These are phyloP conservation scores for Tetramorium simillimum DNA, from an alignment of 1,140 invertebrate genomes.

Conservation along the genomic window DNA sequence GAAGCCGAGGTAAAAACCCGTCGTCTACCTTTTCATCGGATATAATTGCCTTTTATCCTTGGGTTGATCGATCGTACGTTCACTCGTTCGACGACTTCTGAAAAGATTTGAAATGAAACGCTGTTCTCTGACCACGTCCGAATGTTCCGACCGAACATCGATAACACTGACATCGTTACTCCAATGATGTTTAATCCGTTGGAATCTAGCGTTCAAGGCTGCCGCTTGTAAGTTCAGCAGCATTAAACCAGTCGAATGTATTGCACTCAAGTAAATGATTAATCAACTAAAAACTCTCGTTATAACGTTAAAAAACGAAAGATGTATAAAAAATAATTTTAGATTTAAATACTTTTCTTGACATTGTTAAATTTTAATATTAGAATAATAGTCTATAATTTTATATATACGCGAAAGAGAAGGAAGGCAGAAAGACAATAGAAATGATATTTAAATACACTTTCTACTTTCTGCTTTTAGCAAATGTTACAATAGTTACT, in stretches of 20 bases:
- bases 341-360: neutral
- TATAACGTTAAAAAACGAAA: neutral
- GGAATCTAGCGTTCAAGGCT: slow-evolving; percentile 40
- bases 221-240: neutral
- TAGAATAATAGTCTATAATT: neutral
- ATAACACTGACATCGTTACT: slow-evolving; percentile 37
- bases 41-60: slow-evolving; percentile 67
- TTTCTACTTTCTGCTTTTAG: neutral
- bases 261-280: neutral
- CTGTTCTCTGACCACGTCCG: neutral
- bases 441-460: neutral
- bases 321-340: slow-evolving; percentile 6
- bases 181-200: slow-evolving; percentile 49
- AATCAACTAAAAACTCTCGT: too few relatives aligned
- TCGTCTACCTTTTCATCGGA: slow-evolving; percentile 42
- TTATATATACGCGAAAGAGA: neutral
- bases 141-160: slow-evolving; percentile 22
- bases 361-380: slow-evolving; percentile 1
- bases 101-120: slow-evolving; percentile 33
- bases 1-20: slow-evolving; percentile 37
- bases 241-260: slow-evolving; percentile 9
- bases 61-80: slow-evolving; percentile 44
- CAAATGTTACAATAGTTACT: neutral
- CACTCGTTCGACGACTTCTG: neutral
- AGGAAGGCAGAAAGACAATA: neutral